Base-by-base conservation (phyloP, 2,888 invertebrate genomes). In the Aphidoletes aphidimyza region DNA sequence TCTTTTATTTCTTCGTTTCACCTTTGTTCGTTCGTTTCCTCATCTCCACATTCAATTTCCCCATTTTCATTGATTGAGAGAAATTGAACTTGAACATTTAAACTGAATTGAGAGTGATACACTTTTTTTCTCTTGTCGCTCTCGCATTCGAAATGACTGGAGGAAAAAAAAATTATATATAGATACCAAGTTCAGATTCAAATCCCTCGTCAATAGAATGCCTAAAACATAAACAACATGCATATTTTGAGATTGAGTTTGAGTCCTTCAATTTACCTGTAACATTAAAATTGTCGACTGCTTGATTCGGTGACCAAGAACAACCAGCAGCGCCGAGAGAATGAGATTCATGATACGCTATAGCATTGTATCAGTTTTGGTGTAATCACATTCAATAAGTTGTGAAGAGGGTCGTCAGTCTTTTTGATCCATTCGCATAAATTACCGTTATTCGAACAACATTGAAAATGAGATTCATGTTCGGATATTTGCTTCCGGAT, bases 391-490 rank as follows among this genome's bases (percentile, higher is more conserved):
- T 81, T 81, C 37, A 81, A 81, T 81, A 37, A 81, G n/a, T 37
- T 11, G 37, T 81, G 81, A 81, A 37, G 81, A 81, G 81, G 81
- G 81, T 81, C 81, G 81, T 81, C 81, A 81, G 81, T 81, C 81
- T 78, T 78, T 78, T 6, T 19, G 36, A 78, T 34, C 17, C 14
- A n/a, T 81, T 81, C 81, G 81, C 81, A 81, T 81, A 81, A 37
- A 54, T 54, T 54, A 54, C 54, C 17, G 54, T 22, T 54, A 22
- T 26, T 54, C 26, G 5, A 26, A 54, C 30, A 9, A 30, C 2
- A 69, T 30, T 69, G 5, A 54, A 42, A 22, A 22, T 54, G 47
- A 54, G 54, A 54, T 54, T n/a, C n/a, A n/a, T n/a, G n/a, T n/a
- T n/a, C n/a, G n/a, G n/a, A n/a, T n/a, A n/a, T n/a, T n/a, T n/a